phyloP scores from a whole-genome alignment of 1,140 invertebrate genomes.

The Drosophila auraria region DNA sequence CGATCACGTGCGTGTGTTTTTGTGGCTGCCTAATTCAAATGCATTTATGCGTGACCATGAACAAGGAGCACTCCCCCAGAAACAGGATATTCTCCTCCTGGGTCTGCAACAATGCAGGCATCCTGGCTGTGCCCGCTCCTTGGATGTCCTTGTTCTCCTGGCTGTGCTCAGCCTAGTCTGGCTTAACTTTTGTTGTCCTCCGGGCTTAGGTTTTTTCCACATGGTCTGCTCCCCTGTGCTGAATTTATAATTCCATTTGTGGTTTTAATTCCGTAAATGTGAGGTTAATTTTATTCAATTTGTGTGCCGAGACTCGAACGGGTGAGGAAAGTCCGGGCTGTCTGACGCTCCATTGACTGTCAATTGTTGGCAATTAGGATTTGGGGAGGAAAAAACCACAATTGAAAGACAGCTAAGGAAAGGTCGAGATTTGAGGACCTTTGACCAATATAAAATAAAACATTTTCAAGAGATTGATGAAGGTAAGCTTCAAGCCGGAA shows the following conservation, averaged over 20 bases:
- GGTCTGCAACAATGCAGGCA: slow-evolving; percentile 17
- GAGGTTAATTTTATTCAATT: slow-evolving; percentile 84
- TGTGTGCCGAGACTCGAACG: slow-evolving; percentile 18
- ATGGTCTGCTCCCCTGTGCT: slow-evolving; percentile 54
- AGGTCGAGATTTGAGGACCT: not conserved
- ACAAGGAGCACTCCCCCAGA: slow-evolving; percentile 34
- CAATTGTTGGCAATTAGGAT: slow-evolving; percentile 48
- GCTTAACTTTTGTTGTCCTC: slow-evolving; percentile 83
- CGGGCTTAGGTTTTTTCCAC: slow-evolving; percentile 68
- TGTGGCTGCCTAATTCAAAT: slow-evolving; percentile 72
- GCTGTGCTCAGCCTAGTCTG: slow-evolving; percentile 50
- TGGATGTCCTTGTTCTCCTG: slow-evolving; percentile 15
- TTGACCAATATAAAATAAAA: not conserved
- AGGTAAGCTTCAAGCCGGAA: not conserved
- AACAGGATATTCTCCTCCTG: slow-evolving; percentile 3
- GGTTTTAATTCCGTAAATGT: slow-evolving; percentile 84
- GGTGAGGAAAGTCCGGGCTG: slow-evolving; percentile 3
- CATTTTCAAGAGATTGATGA: not conserved
- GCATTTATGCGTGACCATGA: slow-evolving; percentile 83
- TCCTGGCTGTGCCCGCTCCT: slow-evolving; percentile 51
- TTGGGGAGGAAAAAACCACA: not conserved
- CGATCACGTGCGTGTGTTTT: slow-evolving; percentile 54
- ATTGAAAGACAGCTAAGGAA: not conserved
- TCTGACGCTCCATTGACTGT: slow-evolving; percentile 56
- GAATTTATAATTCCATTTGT: slow-evolving; percentile 84